Conservation (phyloP, 2,113 vertebrate genomes). For the Perca fluviatilis region DNA sequence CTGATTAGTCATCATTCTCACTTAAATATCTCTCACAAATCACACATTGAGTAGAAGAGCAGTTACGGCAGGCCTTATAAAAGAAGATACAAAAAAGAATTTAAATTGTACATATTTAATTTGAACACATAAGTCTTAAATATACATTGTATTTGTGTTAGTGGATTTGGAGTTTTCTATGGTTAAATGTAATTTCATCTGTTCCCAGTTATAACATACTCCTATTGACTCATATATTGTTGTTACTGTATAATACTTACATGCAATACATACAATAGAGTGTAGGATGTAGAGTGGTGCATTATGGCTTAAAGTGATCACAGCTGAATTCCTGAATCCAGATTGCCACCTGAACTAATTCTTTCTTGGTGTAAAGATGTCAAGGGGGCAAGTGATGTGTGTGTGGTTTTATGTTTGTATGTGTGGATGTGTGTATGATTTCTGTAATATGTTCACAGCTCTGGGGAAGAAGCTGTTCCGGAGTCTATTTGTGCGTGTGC, state of each 20-base stretch:
- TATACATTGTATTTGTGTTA: background rate
- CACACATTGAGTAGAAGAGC: slow-evolving; percentile 9
- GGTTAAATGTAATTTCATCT: background rate
- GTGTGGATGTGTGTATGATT: too few species aligned
- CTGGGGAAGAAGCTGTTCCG: too few species aligned
- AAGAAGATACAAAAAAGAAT: background rate
- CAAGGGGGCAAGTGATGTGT: too few species aligned
- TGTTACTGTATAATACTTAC: background rate
- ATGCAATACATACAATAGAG: background rate
- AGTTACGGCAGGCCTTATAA: background rate
- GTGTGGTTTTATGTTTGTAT: too few species aligned
- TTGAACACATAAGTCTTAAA: background rate
- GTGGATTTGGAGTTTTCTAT: background rate
- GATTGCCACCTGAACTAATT: background rate
- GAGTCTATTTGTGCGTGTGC: too few species aligned
- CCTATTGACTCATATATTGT: background rate
- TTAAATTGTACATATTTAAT: background rate
- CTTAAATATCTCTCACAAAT: slow-evolving; percentile 37
- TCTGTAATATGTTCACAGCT: too few species aligned
- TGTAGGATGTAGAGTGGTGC: background rate
- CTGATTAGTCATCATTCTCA: slow-evolving; percentile 39
- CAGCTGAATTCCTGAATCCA: background rate
- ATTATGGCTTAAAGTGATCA: background rate
- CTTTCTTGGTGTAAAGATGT: background rate
- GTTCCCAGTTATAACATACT: background rate